phyloP scores from a whole-genome alignment of 2,797 vertebrate species.

The Danio albolineatus region DNA sequence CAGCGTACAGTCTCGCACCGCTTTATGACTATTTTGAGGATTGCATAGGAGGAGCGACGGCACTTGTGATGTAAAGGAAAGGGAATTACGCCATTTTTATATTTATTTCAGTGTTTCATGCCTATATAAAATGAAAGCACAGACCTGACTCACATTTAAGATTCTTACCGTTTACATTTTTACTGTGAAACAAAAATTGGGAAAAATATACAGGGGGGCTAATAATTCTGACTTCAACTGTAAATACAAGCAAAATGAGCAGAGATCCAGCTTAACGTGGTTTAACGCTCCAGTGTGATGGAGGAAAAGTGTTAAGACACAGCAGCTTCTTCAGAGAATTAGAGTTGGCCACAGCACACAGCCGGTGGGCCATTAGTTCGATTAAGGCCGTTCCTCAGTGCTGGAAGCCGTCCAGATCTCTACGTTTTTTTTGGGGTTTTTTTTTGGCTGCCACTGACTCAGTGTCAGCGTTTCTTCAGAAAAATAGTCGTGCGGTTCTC shows the following conservation, averaged over 20 bases:
- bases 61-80: too few relatives aligned
- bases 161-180: too few relatives aligned
- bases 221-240: too few relatives aligned
- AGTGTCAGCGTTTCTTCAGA: constrained; percentile 36
- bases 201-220: too few relatives aligned
- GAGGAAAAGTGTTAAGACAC: constrained; percentile 21
- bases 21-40: too few relatives aligned
- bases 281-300: constrained; percentile 14
- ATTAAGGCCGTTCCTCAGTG: constrained; percentile 45
- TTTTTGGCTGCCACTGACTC: constrained; percentile 23
- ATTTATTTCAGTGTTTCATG: too few relatives aligned
- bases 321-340: constrained; percentile 41
- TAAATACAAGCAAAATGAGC: background rate
- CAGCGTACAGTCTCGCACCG: too few relatives aligned
- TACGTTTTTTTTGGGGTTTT: constrained; percentile 12
- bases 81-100: too few relatives aligned
- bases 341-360: constrained; percentile 13
- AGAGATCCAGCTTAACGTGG: constrained; percentile 7
- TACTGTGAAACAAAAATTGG: too few relatives aligned
- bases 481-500: constrained; percentile 13
- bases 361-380: constrained; percentile 55
- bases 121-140: too few relatives aligned
- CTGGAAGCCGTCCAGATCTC: constrained; percentile 47
- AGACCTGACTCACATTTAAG: too few relatives aligned
- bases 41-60: too few relatives aligned